A percentile compares a stretch with the other conserved stretches of the same genome.
Evolutionary conservation across 2,888 invertebrate species (phyloP).

Genomic region (Drosophila hamatofila): DNA sequence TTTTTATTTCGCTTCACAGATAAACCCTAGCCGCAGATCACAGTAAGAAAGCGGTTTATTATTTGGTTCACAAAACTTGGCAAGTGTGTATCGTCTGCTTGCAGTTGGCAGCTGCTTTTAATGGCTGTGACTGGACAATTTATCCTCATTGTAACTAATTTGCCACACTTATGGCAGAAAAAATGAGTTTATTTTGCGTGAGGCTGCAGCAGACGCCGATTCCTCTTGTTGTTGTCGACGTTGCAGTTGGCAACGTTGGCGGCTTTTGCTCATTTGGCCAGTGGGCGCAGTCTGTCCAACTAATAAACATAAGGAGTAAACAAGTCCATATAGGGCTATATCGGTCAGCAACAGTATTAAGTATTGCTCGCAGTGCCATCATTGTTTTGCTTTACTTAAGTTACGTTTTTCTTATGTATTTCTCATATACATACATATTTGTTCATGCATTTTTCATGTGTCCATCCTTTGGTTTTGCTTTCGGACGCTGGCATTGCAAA

Average conservation of each 20-base stretch:
- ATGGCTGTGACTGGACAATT: slow-evolving; percentile 34
- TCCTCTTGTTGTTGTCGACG: slow-evolving; percentile 5
- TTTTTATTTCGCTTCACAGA: background rate
- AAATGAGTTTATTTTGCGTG: slow-evolving; percentile 72
- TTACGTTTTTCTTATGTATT: slow-evolving; percentile 26
- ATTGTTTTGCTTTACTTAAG: slow-evolving; percentile 50
- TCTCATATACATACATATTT: slow-evolving; percentile 11
- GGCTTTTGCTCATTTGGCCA: slow-evolving; percentile 60
- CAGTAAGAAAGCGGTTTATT: slow-evolving; percentile 15
- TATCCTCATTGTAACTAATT: slow-evolving; percentile 56
- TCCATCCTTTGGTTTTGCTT: slow-evolving; percentile 40
- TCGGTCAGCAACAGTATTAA: slow-evolving; percentile 75
- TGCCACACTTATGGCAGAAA: slow-evolving; percentile 60
- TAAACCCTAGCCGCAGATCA: background rate
- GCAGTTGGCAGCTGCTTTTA: slow-evolving; percentile 26
- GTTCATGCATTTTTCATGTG: slow-evolving; percentile 73
- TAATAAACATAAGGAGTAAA: slow-evolving; percentile 80
- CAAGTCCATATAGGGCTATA: slow-evolving; percentile 75
- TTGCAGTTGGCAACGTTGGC: slow-evolving; percentile 33
- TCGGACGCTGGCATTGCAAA: slow-evolving; percentile 63
- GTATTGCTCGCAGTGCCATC: slow-evolving; percentile 50
- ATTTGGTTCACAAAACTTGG: slow-evolving; percentile 11
- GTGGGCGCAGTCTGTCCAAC: slow-evolving; percentile 69
- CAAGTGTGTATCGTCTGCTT: slow-evolving; percentile 26
- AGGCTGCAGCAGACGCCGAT: slow-evolving; percentile 30